These are phyloP conservation scores for Bombus confusus DNA, from an alignment of 1,140 invertebrate genomes.

Conservation along the genomic window DNA sequence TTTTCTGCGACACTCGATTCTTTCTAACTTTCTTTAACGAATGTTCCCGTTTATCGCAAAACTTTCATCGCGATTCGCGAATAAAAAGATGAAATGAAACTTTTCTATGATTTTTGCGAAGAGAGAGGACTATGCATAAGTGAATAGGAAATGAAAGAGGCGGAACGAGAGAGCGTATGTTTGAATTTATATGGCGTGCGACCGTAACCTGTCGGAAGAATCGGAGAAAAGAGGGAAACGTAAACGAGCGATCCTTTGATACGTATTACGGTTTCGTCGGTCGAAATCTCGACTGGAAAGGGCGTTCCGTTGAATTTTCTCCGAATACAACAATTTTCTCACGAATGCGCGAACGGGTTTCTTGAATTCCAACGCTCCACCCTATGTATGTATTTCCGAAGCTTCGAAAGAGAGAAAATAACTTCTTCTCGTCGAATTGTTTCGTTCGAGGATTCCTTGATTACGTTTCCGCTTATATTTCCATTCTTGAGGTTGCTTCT, in stretches of 20 bases:
- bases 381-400: neutral
- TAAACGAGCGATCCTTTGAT: conserved; percentile 21
- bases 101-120: conserved; percentile 17
- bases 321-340: too few relatives aligned
- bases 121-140: conserved; percentile 25
- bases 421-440: conserved; percentile 40
- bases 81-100: conserved; percentile 12
- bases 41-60: neutral
- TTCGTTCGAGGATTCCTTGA: conserved; percentile 54
- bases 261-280: neutral
- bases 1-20: conserved; percentile 14
- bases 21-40: neutral
- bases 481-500: conserved; percentile 56
- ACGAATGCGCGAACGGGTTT: neutral
- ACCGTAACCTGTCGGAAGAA: conserved; percentile 27
- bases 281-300: too few relatives aligned
- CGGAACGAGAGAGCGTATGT: neutral
- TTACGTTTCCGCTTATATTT: conserved; percentile 56
- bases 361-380: neutral
- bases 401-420: neutral
- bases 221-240: neutral
- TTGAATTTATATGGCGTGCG: neutral
- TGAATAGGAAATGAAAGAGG: neutral
- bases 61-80: neutral
- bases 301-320: too few relatives aligned